These are phyloP conservation scores for Tortricodes alternella DNA, from an alignment of 2,888 invertebrate genomes.

Conservation along the genomic window DNA sequence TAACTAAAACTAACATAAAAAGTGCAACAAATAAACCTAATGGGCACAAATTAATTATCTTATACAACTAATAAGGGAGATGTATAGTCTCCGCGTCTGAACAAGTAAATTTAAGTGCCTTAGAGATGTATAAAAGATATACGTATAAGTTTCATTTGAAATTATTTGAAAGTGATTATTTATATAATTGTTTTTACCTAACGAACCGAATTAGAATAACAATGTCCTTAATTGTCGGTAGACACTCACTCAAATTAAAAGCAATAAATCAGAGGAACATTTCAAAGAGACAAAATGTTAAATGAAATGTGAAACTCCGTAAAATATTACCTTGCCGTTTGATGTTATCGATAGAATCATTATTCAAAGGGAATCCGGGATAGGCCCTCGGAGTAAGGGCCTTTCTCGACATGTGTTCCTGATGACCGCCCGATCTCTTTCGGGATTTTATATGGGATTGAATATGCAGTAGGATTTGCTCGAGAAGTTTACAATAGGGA, in stretches of 20 bases:
- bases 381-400: background rate
- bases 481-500: slow-evolving; percentile 3
- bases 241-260: background rate
- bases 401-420: slow-evolving; percentile 11
- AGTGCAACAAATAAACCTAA: too few relatives aligned
- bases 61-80: too few relatives aligned
- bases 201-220: background rate
- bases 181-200: background rate
- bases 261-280: background rate
- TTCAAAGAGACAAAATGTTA: slow-evolving; percentile 9
- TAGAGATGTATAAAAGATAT: too few relatives aligned
- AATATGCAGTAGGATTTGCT: slow-evolving; percentile 14
- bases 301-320: slow-evolving; percentile 8
- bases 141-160: too few relatives aligned
- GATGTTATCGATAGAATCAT: slow-evolving; percentile 24
- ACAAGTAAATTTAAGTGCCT: too few relatives aligned
- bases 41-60: too few relatives aligned
- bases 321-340: slow-evolving; percentile 17
- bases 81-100: too few relatives aligned
- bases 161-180: background rate
- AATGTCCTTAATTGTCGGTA: background rate
- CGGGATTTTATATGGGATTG: slow-evolving; percentile 14
- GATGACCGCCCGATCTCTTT: slow-evolving; percentile 11
- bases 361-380: slow-evolving; percentile 18
- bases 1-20: too few relatives aligned